Percentiles rank a stretch among this genome's conserved stretches.
Evolutionary conservation across 2,113 vertebrate genomes (phyloP).

Genomic region (Bos javanicus): DNA sequence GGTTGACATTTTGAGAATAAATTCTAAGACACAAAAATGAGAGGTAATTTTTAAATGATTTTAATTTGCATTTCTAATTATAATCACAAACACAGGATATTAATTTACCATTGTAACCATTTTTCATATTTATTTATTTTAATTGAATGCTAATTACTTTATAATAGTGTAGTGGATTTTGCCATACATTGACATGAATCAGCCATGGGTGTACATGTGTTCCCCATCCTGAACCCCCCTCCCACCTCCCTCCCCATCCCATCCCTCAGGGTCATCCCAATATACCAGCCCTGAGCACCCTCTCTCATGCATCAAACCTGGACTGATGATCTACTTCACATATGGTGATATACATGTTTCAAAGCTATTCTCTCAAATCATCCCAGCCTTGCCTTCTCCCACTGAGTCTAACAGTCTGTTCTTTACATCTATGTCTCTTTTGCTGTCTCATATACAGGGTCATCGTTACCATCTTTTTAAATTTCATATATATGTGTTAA

Average conservation of each 20-base stretch:
- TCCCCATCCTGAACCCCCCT: background rate
- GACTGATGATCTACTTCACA: background rate
- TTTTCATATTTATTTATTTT: background rate
- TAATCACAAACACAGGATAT: background rate
- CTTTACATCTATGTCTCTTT: background rate
- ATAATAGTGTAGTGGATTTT: background rate
- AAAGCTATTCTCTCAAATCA: background rate
- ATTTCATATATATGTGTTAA: background rate
- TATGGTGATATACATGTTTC: background rate
- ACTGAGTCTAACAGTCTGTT: background rate
- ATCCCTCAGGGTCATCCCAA: background rate
- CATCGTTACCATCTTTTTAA: background rate
- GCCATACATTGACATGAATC: background rate
- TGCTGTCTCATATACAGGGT: background rate
- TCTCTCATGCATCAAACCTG: background rate
- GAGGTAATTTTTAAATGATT: background rate
- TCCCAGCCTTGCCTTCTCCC: background rate
- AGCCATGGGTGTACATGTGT: background rate
- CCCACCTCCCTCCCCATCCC: accelerated
- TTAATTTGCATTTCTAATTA: background rate
- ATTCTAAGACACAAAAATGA: background rate
- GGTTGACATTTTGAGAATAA: background rate
- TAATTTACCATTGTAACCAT: background rate
- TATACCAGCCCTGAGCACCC: background rate
- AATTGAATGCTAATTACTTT: background rate